Evolutionary conservation across 2,113 vertebrate genomes (phyloP).

Genomic region (Corvus cornix): DNA sequence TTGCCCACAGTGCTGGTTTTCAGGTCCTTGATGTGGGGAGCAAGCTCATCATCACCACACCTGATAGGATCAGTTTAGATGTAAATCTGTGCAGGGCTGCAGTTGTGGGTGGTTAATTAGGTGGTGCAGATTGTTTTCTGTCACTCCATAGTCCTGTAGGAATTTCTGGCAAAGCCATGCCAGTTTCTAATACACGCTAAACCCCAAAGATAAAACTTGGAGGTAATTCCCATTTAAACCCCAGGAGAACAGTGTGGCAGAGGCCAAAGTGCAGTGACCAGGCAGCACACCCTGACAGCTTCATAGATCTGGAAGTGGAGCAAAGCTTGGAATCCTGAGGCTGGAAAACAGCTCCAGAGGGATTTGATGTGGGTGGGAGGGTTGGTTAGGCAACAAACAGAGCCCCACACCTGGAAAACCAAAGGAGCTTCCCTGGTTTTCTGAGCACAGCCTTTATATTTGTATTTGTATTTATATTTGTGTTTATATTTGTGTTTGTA

Average conservation of each 20-base stretch:
- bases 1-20: background rate
- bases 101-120: background rate
- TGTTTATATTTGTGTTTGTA: background rate
- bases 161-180: background rate
- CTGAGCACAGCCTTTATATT: background rate
- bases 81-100: background rate
- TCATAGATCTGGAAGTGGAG: rapidly evolving
- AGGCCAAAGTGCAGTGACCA: background rate
- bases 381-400: background rate
- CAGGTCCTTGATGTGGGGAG: background rate
- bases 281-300: background rate
- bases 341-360: background rate
- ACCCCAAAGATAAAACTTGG: background rate
- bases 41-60: background rate
- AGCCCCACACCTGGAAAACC: background rate
- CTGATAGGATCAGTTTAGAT: background rate
- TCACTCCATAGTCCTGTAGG: background rate
- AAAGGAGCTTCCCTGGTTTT: background rate
- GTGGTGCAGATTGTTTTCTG: background rate
- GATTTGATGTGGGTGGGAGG: background rate
- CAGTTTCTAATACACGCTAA: background rate
- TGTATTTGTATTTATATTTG: background rate
- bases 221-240: background rate
- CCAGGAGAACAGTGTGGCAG: rapidly evolving
- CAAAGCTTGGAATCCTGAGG: background rate